Conservation (phyloP, 2,113 vertebrate genomes). For the Mobula birostris region DNA sequence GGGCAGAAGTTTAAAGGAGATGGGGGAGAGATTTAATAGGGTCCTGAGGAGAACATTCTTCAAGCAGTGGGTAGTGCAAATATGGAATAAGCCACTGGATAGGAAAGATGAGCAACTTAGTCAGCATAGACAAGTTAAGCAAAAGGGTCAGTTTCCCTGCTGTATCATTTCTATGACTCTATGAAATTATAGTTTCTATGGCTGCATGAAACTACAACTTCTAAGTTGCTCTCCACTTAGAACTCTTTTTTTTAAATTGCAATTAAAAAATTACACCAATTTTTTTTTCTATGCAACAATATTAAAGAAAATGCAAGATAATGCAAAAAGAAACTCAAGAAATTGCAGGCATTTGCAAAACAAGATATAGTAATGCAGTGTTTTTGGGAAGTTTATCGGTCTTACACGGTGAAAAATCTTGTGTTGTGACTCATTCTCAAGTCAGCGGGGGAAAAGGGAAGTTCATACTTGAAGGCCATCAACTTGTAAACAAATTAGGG, state of each 20-base stretch:
- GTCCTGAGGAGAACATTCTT: too few species aligned
- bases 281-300: neutral
- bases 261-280: neutral
- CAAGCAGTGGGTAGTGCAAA: too few species aligned
- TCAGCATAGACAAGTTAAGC: too few species aligned
- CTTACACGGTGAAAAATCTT: neutral
- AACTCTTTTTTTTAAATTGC: neutral
- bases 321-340: neutral
- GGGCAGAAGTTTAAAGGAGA: too few species aligned
- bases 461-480: neutral
- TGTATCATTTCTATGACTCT: too few species aligned
- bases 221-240: neutral
- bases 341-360: constrained; percentile 21
- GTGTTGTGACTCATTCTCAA: constrained; percentile 31
- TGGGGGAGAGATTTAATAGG: too few species aligned
- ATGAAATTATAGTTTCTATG: too few species aligned
- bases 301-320: neutral
- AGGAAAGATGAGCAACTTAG: too few species aligned
- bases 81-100: too few species aligned
- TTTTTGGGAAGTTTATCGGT: neutral
- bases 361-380: neutral
- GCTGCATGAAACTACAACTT: too few species aligned
- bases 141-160: too few species aligned
- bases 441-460: neutral
- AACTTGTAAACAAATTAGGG: neutral